Evolutionary conservation across 2,113 vertebrate species (phyloP), one percentile per base, ranked within the genome.

Genomic region (Hiodon alosoides): DNA sequence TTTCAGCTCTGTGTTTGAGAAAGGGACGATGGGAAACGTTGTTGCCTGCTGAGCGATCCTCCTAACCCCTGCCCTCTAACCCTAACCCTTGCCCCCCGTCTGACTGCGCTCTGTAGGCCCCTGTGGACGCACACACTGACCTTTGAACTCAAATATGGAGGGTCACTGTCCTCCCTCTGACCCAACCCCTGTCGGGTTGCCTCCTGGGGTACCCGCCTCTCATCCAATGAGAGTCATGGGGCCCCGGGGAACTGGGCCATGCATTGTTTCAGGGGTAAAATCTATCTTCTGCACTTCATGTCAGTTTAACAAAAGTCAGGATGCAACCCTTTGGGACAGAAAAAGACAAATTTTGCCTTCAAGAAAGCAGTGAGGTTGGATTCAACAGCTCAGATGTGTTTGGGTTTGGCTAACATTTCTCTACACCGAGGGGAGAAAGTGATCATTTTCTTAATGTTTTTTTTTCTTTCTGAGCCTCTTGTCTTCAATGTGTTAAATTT

Each of bases 1-100:
- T 90, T 87, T 89, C 89, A 88, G 48, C 11, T 81, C 54, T 66
- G 82, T 89, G 90, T 90, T 89, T 85, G 90, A 91, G 86, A 90
- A 87, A 86, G 78, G 88, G 86, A 87, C 69, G 57, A 52, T 4
- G 69, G 54, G 69, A 70, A 81, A 83, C 76, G 79, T 84, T 79
- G 83, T 78, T 67, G 73, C 72, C 80, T 81, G 85, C 72, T 73
- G 82, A 89, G 88, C 85, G 84, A 87, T 85, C 88, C 75, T 74
- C 67, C 66, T 69, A 64, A 53, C 17, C 48, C n/a, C 47, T 4
- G 48, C 74, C 64, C 47, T 61, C 50, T 67, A 7, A 9, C 55
- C 17, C 1, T 16, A 54, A 52, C 14, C 51, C 68, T 16, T 16
- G 7, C n/a, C 55, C 4, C n/a, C 52, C n/a, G 55, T 57, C 14